Base-by-base conservation (phyloP, 1,140 invertebrate genomes). In the Mya arenaria region DNA sequence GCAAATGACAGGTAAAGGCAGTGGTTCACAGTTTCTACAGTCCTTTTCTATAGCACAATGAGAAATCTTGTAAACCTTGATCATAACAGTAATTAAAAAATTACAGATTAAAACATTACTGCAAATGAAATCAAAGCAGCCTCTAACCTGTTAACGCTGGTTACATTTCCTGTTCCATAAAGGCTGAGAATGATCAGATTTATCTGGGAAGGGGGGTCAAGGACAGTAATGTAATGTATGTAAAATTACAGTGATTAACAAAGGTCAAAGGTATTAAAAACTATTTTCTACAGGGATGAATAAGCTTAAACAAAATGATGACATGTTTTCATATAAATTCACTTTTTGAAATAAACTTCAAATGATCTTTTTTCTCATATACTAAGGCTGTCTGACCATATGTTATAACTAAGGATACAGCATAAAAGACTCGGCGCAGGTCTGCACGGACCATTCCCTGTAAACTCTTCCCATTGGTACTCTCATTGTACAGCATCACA, bases 81-180 rank as follows among this genome's bases (percentile, higher is more conserved):
- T 48, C n/a, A n/a, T 48, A 13, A 13, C 13, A 48, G n/a, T 13
- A n/a, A 13, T 48, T 48, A 48, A 13, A 13, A n/a, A 13, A n/a
- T 13, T 48, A n/a, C 13, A 13, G n/a, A n/a, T 48, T 48, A 13
- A n/a, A 13, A 48, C 44, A n/a, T 48, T 48, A 13, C 44, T 13
- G 13, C 44, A 48, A 13, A 48, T 48, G 13, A 13, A 48, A 13
- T 13, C 23, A 30, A 66, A 71, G 25, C 15, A 71, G 30, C 10
- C 28, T 17, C 69, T 63, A 60, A 91, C 90, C 90, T 92, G 86
- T 92, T 92, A 5, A 92, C 90, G 68, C 97, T 99, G 17, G 97
- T 98, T 91, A 98, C 97, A 91, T 99, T 99, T 30, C 98, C 98
- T n/a, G 96, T 98, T n/a, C 98, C 98, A 91, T 99, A 99, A 91